These are phyloP conservation scores for Encarsia formosa DNA, from an alignment of 2,888 invertebrate species.

Conservation along the genomic window DNA sequence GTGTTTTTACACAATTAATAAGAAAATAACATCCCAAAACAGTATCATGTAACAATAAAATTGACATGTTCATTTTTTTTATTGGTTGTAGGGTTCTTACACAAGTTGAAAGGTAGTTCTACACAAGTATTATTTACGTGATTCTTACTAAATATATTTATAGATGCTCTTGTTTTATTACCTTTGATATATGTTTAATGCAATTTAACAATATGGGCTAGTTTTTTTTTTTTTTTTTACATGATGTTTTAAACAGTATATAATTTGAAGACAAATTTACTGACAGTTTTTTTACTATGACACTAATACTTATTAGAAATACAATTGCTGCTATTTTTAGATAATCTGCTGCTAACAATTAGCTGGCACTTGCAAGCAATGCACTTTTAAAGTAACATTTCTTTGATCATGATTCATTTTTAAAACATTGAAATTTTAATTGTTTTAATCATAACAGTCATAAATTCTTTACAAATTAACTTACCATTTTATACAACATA, in stretches of 20 bases:
- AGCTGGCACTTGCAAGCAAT: slow-evolving; percentile 45
- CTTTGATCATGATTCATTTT: slow-evolving; percentile 8
- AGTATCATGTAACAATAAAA: slow-evolving; percentile 16
- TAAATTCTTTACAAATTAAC: too few relatives aligned
- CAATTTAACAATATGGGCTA: too few relatives aligned
- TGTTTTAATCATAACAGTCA: background rate
- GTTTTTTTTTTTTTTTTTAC: slow-evolving; percentile 5
- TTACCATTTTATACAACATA: too few relatives aligned
- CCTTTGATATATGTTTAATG: too few relatives aligned
- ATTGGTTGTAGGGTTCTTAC: slow-evolving; percentile 45
- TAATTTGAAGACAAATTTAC: slow-evolving; percentile 19
- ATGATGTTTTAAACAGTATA: slow-evolving; percentile 18
- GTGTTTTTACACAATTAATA: slow-evolving; percentile 11
- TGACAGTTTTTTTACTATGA: slow-evolving; percentile 18
- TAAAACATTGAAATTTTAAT: background rate
- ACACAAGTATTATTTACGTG: slow-evolving; percentile 23
- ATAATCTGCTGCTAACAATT: slow-evolving; percentile 29
- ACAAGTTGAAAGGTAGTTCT: slow-evolving; percentile 43
- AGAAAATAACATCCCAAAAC: slow-evolving; percentile 19
- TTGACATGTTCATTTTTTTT: slow-evolving; percentile 36
- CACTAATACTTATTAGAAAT: slow-evolving; percentile 15
- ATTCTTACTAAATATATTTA: slow-evolving; percentile 20
- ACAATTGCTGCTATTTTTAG: background rate
- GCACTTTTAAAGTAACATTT: slow-evolving; percentile 39
- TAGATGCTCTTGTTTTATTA: slow-evolving; percentile 18